These are phyloP conservation scores for Vireo griseus DNA, from an alignment of 2,797 vertebrate genomes.

Conservation along the genomic window DNA sequence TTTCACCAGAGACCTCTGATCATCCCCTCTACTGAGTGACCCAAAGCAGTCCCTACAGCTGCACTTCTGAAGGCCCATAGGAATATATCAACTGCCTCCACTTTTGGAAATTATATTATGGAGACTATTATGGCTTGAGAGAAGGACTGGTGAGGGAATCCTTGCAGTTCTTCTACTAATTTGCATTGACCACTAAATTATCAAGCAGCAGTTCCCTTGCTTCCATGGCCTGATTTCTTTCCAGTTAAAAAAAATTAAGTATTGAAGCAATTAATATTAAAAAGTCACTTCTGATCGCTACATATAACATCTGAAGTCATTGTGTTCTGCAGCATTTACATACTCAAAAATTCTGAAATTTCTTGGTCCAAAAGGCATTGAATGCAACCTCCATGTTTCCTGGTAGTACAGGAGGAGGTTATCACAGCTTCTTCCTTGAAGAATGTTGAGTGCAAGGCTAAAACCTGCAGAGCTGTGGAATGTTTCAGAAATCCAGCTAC, in stretches of 20 bases:
- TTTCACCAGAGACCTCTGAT: not conserved
- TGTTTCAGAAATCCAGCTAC: not conserved
- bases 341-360: not conserved
- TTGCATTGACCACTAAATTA: not conserved
- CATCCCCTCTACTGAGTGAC: not conserved
- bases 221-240: not conserved
- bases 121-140: not conserved
- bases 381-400: not conserved
- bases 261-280: not conserved
- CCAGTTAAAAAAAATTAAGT: not conserved
- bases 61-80: not conserved
- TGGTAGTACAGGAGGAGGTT: not conserved
- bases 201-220: not conserved
- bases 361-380: not conserved
- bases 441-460: not conserved
- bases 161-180: not conserved
- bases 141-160: not conserved
- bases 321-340: not conserved
- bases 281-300: not conserved
- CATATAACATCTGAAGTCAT: not conserved
- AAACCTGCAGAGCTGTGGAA: not conserved
- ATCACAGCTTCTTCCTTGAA: no score
- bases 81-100: not conserved
- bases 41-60: constrained; percentile 56
- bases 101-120: not conserved